Percentiles rank a stretch among this genome's conserved stretches.
These are phyloP conservation scores for Ctenomys sociabilis DNA, from an alignment of 2,113 vertebrate species.

Conservation along the genomic window DNA sequence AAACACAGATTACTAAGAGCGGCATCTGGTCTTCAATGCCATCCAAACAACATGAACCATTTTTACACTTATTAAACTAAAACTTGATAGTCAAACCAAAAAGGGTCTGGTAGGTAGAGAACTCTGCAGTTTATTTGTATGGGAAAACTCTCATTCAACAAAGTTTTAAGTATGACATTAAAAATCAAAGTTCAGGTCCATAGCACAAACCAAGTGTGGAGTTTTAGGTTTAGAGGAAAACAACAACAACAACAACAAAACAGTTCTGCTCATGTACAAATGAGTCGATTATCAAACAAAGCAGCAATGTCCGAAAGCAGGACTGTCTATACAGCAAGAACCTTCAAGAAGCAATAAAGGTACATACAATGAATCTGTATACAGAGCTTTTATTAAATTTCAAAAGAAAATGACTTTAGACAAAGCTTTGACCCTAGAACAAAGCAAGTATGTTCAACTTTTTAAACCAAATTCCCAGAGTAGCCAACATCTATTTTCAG, in stretches of 20 bases:
- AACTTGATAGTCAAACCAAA: conserved; percentile 73
- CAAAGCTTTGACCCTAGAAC: conserved; percentile 89
- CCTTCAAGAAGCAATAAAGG: conserved; percentile 86
- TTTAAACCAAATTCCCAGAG: conserved; percentile 87
- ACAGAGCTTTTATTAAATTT: conserved; percentile 88
- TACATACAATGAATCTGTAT: conserved; percentile 89
- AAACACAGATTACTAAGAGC: conserved; percentile 82
- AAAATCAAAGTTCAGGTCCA: conserved; percentile 86
- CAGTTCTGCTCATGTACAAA: conserved; percentile 86
- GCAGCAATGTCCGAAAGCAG: conserved; percentile 86
- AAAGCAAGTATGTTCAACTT: conserved; percentile 87
- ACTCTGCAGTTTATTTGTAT: conserved; percentile 84
- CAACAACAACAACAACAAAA: conserved; percentile 75
- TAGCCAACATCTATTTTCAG: conserved; percentile 86
- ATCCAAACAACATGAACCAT: conserved; percentile 69
- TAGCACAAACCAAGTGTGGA: conserved; percentile 87
- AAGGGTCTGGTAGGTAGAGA: conserved; percentile 79
- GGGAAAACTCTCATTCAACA: conserved; percentile 89
- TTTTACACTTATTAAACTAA: conserved; percentile 74
- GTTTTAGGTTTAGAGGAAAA: conserved; percentile 79
- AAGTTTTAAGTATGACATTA: conserved; percentile 86
- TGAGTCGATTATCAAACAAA: conserved; percentile 86
- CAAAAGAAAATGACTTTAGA: conserved; percentile 89
- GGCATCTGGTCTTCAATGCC: conserved; percentile 78
- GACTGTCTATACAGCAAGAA: conserved; percentile 87